A percentile compares a stretch with the other conserved stretches of the same genome.
phyloP scores from a whole-genome alignment of 1,140 invertebrate genomes.

The Drosophila nigrodunni region DNA sequence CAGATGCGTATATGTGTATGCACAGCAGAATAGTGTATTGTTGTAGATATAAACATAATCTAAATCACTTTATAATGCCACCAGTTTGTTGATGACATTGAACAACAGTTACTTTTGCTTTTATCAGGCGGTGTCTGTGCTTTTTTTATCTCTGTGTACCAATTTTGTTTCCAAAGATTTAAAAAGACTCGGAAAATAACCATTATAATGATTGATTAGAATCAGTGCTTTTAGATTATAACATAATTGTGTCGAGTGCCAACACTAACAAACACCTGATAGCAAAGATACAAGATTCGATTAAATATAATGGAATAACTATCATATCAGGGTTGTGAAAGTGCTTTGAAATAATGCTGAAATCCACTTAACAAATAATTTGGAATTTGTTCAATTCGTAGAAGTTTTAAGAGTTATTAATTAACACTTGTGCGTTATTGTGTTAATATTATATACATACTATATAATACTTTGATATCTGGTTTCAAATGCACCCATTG shows the following conservation, averaged over 20 bases:
- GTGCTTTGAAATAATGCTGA: too few relatives aligned
- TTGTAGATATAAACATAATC: constrained; percentile 26
- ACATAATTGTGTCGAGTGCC: too few relatives aligned
- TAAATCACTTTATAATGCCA: constrained; percentile 41
- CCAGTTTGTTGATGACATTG: constrained; percentile 32
- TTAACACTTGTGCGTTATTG: not conserved
- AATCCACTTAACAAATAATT: not conserved
- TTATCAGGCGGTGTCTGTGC: constrained; percentile 2
- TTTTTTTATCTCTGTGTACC: constrained; percentile 17
- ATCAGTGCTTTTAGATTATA: too few relatives aligned
- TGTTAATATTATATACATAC: not conserved
- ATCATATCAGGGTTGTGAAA: too few relatives aligned
- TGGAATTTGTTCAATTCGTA: not conserved
- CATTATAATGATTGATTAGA: too few relatives aligned
- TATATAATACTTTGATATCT: not conserved
- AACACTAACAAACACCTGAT: too few relatives aligned
- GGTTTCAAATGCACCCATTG: not conserved
- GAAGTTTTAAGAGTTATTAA: not conserved
- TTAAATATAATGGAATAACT: too few relatives aligned
- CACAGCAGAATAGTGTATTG: constrained; percentile 12
- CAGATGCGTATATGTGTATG: constrained; percentile 2
- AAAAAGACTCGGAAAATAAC: not conserved
- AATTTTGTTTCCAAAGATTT: not conserved
- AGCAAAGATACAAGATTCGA: too few relatives aligned
- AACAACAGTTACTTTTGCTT: constrained; percentile 1